Evolutionary conservation across 2,888 invertebrate genomes (phyloP).

Genomic region (Lasius platythorax): DNA sequence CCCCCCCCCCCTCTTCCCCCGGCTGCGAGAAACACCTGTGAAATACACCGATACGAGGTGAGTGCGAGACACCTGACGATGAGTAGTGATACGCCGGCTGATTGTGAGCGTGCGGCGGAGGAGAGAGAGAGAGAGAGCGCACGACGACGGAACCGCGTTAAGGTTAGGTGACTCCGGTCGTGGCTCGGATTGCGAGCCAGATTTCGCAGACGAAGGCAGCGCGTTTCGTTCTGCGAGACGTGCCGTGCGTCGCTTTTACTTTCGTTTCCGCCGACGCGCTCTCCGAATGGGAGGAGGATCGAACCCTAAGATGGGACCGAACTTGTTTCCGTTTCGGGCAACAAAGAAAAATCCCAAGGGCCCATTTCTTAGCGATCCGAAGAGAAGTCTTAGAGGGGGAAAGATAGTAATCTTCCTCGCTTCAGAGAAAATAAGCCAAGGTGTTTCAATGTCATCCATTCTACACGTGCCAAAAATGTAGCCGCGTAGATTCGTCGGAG

Average conservation of each 20-base stretch:
- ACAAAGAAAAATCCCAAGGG: not conserved
- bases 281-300: not conserved
- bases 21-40: slow-evolving; percentile 21
- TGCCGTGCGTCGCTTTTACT: slow-evolving; percentile 34
- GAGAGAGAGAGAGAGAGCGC: not conserved
- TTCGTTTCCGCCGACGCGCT: slow-evolving; percentile 37
- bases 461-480: not conserved
- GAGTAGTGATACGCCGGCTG: not conserved
- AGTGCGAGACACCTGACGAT: slow-evolving; percentile 38
- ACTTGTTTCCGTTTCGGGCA: not conserved
- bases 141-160: not conserved
- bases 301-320: not conserved
- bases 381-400: not conserved
- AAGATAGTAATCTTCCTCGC: not conserved
- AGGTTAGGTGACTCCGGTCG: slow-evolving; percentile 40
- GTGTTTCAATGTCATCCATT: not conserved
- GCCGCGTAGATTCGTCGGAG: no score
- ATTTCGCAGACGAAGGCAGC: slow-evolving; percentile 9
- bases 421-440: not conserved
- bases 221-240: not conserved
- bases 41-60: slow-evolving; percentile 46
- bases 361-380: not conserved
- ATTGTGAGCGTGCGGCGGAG: not conserved
- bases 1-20: not conserved
- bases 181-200: slow-evolving; percentile 6